Evolutionary conservation across 35 echinoderm and acorn worm genomes (phyloP).

Genomic region (Stichopus chloronotus): DNA sequence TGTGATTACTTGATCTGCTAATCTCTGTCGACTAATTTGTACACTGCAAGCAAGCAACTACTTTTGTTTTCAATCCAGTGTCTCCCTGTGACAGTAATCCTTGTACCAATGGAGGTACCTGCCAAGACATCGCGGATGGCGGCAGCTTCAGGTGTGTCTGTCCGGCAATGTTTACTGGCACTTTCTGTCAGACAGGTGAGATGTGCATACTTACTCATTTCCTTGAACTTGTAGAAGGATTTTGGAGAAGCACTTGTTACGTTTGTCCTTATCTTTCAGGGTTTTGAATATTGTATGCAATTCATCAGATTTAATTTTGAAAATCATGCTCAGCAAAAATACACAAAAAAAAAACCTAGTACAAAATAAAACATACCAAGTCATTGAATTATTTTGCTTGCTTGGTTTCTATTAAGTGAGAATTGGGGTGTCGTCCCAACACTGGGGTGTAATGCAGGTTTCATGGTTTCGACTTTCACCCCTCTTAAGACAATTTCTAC

Average conservation of each 20-base stretch:
- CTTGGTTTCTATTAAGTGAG: too few relatives aligned
- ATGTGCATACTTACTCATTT: not conserved
- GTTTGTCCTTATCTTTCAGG: not conserved
- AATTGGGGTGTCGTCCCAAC: too few relatives aligned
- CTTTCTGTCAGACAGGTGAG: constrained; percentile 7
- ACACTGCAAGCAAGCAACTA: too few relatives aligned
- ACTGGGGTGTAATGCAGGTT: too few relatives aligned
- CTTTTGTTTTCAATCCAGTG: not conserved
- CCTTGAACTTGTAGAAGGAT: not conserved
- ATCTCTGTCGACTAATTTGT: too few relatives aligned
- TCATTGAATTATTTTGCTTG: too few relatives aligned
- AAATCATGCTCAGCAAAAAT: too few relatives aligned
- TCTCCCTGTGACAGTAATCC: constrained; percentile 36
- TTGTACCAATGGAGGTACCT: constrained; percentile 47
- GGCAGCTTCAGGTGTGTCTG: constrained; percentile 34
- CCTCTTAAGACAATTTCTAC: too few relatives aligned
- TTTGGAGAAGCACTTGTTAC: not conserved
- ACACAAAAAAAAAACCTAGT: too few relatives aligned
- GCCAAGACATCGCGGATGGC: constrained; percentile 18
- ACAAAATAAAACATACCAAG: too few relatives aligned
- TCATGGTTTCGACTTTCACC: too few relatives aligned
- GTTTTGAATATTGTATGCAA: not conserved
- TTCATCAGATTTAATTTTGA: not conserved
- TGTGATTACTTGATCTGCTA: too few relatives aligned
- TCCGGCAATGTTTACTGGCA: constrained; percentile 27